Percentiles rank a stretch among this genome's conserved stretches.
Evolutionary conservation across 2,888 invertebrate species (phyloP).

Genomic region (Plebejus melissa): DNA sequence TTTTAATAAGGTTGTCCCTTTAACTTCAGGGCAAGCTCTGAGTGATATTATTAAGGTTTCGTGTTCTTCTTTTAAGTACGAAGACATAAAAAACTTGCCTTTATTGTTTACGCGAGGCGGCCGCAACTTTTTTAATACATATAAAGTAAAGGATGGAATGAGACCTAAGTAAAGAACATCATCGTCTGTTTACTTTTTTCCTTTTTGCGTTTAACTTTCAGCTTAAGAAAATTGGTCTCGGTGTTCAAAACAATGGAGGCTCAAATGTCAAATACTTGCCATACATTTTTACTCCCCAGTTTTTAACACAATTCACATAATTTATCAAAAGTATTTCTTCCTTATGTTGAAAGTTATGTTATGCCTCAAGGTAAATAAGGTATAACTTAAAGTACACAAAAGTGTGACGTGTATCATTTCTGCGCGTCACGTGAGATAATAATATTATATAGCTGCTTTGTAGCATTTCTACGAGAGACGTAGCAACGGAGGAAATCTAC

Average conservation of each 20-base stretch:
- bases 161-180: background rate
- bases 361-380: too few species aligned
- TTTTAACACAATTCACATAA: too few species aligned
- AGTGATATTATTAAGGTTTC: conserved; percentile 15
- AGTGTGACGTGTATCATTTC: background rate
- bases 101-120: conserved; percentile 7
- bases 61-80: conserved; percentile 15
- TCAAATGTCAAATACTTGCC: background rate
- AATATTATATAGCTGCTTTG: too few species aligned
- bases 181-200: background rate
- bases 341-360: too few species aligned
- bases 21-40: background rate
- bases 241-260: background rate
- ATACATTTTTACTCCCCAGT: background rate
- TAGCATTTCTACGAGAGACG: too few species aligned
- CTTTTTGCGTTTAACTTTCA: background rate
- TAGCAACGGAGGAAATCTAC: too few species aligned
- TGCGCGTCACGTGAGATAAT: background rate
- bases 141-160: conserved; percentile 9
- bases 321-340: too few species aligned
- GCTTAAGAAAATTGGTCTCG: background rate
- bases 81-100: conserved; percentile 18
- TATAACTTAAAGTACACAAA: background rate
- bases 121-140: conserved; percentile 19
- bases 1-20: conserved; percentile 18